Conservation (phyloP, 2,888 invertebrate genomes). For the Catocala fraxini region DNA sequence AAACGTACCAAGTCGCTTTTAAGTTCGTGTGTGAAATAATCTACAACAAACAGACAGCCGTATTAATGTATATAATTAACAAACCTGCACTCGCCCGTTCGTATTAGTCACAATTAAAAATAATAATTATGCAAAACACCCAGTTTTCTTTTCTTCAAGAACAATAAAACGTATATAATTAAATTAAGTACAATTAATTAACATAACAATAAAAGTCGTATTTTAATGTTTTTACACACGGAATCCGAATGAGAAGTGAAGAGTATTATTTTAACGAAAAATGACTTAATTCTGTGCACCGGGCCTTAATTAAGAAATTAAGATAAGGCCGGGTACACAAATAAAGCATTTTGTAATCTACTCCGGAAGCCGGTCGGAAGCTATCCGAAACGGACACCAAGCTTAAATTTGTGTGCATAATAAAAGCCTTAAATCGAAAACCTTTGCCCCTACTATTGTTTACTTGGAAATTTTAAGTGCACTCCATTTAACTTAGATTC, state of each 20-base stretch:
- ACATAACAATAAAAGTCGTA: conserved; percentile 51
- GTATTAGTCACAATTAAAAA: conserved; percentile 47
- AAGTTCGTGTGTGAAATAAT: conserved; percentile 35
- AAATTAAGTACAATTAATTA: conserved; percentile 48
- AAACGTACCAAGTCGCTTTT: not conserved
- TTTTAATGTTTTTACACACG: conserved; percentile 37
- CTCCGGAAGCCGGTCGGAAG: conserved; percentile 81
- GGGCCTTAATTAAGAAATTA: conserved; percentile 82
- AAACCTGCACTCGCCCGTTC: conserved; percentile 16
- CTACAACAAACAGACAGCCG: conserved; percentile 25
- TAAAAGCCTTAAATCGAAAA: conserved; percentile 66
- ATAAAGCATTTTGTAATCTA: conserved; percentile 79
- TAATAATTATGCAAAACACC: conserved; percentile 44
- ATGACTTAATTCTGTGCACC: conserved; percentile 60
- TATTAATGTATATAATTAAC: conserved; percentile 23
- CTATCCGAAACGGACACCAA: conserved; percentile 69
- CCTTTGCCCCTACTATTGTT: conserved; percentile 53
- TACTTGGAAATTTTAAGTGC: not conserved
- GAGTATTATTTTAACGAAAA: conserved; percentile 54
- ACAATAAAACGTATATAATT: conserved; percentile 40
- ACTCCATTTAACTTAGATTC: no score
- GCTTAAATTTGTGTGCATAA: conserved; percentile 74
- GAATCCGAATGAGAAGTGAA: conserved; percentile 37
- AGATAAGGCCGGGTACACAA: conserved; percentile 76
- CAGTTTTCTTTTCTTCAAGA: conserved; percentile 26